These are phyloP conservation scores for Rhinolophus sinicus DNA, from an alignment of 2,113 vertebrate species.

Conservation along the genomic window DNA sequence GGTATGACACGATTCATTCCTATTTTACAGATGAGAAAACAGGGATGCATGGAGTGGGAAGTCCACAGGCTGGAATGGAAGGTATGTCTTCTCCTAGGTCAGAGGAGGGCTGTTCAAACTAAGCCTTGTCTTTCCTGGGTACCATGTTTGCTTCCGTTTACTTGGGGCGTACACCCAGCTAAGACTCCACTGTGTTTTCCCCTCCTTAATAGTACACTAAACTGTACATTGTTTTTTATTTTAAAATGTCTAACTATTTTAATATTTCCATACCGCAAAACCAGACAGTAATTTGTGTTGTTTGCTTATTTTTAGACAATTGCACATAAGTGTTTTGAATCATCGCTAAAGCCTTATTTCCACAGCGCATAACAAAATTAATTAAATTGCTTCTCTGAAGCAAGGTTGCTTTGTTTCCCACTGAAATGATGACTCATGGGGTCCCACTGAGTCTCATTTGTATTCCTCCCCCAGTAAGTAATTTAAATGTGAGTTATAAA, in stretches of 20 bases:
- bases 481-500: constrained; percentile 82
- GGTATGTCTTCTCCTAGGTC: not conserved
- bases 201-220: constrained; percentile 44
- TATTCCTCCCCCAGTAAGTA: constrained; percentile 83
- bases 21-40: not conserved
- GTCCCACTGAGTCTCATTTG: constrained; percentile 74
- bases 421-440: constrained; percentile 83
- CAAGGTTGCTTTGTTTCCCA: constrained; percentile 80
- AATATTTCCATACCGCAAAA: not conserved
- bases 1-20: not conserved
- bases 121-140: not conserved
- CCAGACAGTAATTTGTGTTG: constrained; percentile 67
- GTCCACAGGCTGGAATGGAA: not conserved
- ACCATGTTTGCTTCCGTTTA: constrained; percentile 4
- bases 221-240: constrained; percentile 60
- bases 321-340: constrained; percentile 76
- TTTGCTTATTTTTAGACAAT: constrained; percentile 82
- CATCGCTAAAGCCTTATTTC: constrained; percentile 79
- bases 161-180: not conserved
- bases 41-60: not conserved
- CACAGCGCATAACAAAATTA: constrained; percentile 78
- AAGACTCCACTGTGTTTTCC: constrained; percentile 57
- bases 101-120: not conserved
- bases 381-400: constrained; percentile 83
- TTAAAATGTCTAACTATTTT: constrained; percentile 61